Evolutionary conservation across 1,140 invertebrate genomes (phyloP), one percentile per base, ranked within the genome.

Genomic region (Drosophila kikkawai): DNA sequence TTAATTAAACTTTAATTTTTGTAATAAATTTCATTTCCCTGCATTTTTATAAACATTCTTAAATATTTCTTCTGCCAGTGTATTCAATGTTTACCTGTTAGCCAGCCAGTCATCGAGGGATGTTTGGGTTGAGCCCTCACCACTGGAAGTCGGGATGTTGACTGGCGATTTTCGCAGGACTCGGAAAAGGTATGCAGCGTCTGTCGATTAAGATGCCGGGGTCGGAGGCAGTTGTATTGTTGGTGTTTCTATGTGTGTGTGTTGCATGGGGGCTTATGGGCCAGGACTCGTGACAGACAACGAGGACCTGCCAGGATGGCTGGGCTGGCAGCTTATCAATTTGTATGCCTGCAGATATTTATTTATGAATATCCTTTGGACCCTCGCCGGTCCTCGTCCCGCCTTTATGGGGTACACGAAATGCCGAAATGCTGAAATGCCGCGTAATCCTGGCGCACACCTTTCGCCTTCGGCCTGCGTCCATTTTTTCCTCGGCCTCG

Each of bases 301-400:
- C 50, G 41, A 70, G 50, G 51, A 41, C 58, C 51, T 50, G 48
- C 26, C 66, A 22, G 57, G 29, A 22, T 37, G 39, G 55, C 71
- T 56, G 65, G 65, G 39, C 82, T 76, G 84, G 67, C 82, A 81
- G 82, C 84, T 88, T 88, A 88, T 88, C 84, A 88, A 88, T 88
- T 88, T 88, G 85, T 88, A 84, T 84, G 84, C 84, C 85, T 81
- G 85, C 81, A 88, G 85, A 88, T 88, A 88, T 88, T 88, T 88
- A 88, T 90, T 88, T 88, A 90, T 88, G 84, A 88, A 90, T 88
- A 88, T 88, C 85, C 84, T 90, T 86, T 77, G 67, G 61, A 82
- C 68, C 75, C 82, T 65, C 65, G 26, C 26, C 26, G 74, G 53
- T 56, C 13, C 67, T 56, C 58, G 66, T n/a, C 74, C 71, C 80